A percentile compares a stretch with the other conserved stretches of the same genome.
phyloP scores from a whole-genome alignment of 2,797 vertebrate genomes.

The Pitangus sulphuratus region DNA sequence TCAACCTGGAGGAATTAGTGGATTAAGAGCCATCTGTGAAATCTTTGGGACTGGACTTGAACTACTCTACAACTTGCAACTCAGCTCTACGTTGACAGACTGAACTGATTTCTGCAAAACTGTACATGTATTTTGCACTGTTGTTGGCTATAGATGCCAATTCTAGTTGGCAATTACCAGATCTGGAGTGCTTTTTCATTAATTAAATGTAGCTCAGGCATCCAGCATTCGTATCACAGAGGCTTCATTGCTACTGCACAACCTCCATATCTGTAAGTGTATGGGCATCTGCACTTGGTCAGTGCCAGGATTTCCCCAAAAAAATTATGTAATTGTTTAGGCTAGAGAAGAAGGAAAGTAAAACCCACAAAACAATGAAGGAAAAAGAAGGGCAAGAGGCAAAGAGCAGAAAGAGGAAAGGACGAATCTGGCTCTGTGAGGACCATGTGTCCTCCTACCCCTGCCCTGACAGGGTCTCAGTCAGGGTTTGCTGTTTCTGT shows the following conservation, averaged over 20 bases:
- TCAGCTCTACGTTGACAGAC: neutral
- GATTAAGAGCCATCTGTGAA: neutral
- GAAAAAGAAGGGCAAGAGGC: neutral
- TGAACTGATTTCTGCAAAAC: neutral
- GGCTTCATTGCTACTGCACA: neutral
- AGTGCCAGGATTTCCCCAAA: neutral
- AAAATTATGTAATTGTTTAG: neutral
- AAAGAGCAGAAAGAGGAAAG: neutral
- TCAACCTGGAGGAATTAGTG: neutral
- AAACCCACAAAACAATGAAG: neutral
- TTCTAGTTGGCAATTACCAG: neutral
- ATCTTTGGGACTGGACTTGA: neutral
- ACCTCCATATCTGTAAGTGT: rapidly evolving
- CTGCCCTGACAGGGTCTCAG: neutral
- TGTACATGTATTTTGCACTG: neutral
- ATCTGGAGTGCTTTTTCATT: neutral
- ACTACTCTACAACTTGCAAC: neutral
- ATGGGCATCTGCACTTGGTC: neutral
- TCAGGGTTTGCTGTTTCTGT: neutral
- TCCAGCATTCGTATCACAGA: neutral
- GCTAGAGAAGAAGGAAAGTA: neutral
- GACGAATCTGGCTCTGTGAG: neutral
- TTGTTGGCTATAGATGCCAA: neutral
- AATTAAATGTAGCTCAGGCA: neutral
- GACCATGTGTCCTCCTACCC: rapidly evolving